phyloP scores from a whole-genome alignment of 2,888 invertebrate species.

The Spisula subtruncata region DNA sequence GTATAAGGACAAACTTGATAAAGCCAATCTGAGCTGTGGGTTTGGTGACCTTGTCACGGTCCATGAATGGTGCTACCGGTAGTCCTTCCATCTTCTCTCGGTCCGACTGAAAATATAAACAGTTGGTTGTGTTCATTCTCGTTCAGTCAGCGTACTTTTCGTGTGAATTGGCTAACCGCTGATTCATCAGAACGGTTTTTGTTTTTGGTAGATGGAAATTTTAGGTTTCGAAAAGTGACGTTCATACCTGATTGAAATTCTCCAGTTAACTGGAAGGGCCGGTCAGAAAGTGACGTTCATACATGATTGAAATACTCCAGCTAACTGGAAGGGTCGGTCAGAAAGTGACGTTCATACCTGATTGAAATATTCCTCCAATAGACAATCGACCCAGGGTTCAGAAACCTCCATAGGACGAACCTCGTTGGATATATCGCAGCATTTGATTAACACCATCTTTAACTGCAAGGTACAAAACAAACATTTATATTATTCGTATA shows the following conservation, averaged over 20 bases:
- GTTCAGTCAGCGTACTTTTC: too few relatives aligned
- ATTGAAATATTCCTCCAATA: slow-evolving; percentile 88
- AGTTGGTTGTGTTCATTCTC: not conserved
- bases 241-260: too few relatives aligned
- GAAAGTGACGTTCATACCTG: slow-evolving; percentile 82
- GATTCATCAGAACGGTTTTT: too few relatives aligned
- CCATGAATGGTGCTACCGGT: slow-evolving; percentile 88
- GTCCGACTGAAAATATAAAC: slow-evolving; percentile 84
- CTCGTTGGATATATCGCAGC: slow-evolving; percentile 88
- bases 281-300: too few relatives aligned
- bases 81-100: slow-evolving; percentile 88
- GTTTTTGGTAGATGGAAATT: too few relatives aligned
- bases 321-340: too few relatives aligned
- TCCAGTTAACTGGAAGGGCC: too few relatives aligned
- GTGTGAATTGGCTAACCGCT: too few relatives aligned
- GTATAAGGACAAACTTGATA: slow-evolving; percentile 88
- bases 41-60: slow-evolving; percentile 88
- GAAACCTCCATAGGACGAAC: slow-evolving; percentile 88
- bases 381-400: slow-evolving; percentile 88
- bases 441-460: slow-evolving; percentile 88
- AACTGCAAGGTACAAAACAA: slow-evolving; percentile 76
- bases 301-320: not conserved
- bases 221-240: too few relatives aligned
- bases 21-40: slow-evolving; percentile 88
- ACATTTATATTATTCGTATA: too few relatives aligned